These are phyloP conservation scores for Borostomias antarcticus DNA, from an alignment of 2,797 vertebrate species.

Conservation along the genomic window DNA sequence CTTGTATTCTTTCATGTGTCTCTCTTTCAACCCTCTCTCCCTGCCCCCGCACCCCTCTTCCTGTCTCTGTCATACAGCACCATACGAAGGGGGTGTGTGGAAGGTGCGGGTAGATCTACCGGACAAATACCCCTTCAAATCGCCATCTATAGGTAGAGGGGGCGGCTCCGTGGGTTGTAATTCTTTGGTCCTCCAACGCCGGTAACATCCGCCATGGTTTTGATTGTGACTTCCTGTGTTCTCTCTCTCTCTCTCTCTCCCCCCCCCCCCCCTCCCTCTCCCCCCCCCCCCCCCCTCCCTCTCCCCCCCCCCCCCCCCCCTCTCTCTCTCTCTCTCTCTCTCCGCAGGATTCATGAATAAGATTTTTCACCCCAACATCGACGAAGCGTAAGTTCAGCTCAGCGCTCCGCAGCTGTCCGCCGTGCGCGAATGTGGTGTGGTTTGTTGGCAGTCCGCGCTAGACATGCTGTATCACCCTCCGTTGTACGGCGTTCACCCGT, in stretches of 20 bases:
- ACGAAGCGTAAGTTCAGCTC: slow-evolving; percentile 91
- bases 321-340: slow-evolving; percentile 17
- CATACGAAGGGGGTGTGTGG: slow-evolving; percentile 96
- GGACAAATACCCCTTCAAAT: slow-evolving; percentile 99
- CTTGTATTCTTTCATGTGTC: too few species aligned
- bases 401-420: neutral
- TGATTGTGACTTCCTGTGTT: neutral
- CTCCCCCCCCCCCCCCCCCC: neutral
- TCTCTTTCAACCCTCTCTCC: slow-evolving; percentile 28
- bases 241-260: neutral
- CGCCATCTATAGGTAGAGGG: slow-evolving; percentile 93
- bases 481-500: too few species aligned
- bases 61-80: slow-evolving; percentile 72
- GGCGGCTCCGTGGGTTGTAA: neutral
- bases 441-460: too few species aligned
- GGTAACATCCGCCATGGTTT: too few species aligned
- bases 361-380: slow-evolving; percentile 98
- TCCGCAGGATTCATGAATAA: slow-evolving; percentile 95
- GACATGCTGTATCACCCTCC: too few species aligned
- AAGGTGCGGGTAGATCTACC: slow-evolving; percentile 98
- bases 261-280: neutral
- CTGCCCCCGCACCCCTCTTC: neutral
- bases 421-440: too few species aligned
- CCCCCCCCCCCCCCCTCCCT: slow-evolving; percentile 14
- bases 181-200: too few species aligned